These are phyloP conservation scores for Aphelocoma californica DNA, from an alignment of 2,797 vertebrate species.

Conservation along the genomic window DNA sequence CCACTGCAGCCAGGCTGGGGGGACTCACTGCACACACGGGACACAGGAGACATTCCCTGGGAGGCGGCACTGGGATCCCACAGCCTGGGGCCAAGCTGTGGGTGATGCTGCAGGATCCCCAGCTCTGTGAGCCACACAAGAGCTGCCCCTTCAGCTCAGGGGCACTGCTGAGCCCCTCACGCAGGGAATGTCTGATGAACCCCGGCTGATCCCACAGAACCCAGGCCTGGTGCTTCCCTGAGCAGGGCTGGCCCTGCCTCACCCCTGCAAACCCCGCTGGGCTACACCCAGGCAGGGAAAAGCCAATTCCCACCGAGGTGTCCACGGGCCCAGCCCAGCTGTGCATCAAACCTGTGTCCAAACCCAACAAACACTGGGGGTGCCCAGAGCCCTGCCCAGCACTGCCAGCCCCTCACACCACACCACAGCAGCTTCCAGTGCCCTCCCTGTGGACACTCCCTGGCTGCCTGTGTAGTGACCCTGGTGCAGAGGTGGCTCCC, in stretches of 20 bases:
- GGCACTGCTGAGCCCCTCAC: background rate
- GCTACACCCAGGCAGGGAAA: background rate
- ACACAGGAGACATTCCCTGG: background rate
- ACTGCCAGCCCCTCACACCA: background rate
- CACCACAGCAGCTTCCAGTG: background rate
- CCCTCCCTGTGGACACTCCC: background rate
- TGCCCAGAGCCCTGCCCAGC: background rate
- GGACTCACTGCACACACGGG: background rate
- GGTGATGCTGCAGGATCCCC: background rate
- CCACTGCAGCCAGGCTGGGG: fast-evolving
- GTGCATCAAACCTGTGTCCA: fast-evolving
- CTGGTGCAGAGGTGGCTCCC: background rate
- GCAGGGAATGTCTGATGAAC: fast-evolving
- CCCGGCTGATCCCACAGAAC: background rate
- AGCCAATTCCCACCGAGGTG: background rate
- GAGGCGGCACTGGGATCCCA: fast-evolving
- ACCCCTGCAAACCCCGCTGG: background rate
- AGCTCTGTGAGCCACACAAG: background rate
- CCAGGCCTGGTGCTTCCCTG: background rate
- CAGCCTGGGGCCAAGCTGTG: background rate
- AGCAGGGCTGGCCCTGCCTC: background rate
- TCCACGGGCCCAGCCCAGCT: background rate
- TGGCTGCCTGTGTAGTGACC: background rate
- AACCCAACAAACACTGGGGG: fast-evolving
- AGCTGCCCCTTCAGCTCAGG: background rate